Conservation (phyloP, 2,888 invertebrate genomes). For the Stegana nigrithorax region DNA sequence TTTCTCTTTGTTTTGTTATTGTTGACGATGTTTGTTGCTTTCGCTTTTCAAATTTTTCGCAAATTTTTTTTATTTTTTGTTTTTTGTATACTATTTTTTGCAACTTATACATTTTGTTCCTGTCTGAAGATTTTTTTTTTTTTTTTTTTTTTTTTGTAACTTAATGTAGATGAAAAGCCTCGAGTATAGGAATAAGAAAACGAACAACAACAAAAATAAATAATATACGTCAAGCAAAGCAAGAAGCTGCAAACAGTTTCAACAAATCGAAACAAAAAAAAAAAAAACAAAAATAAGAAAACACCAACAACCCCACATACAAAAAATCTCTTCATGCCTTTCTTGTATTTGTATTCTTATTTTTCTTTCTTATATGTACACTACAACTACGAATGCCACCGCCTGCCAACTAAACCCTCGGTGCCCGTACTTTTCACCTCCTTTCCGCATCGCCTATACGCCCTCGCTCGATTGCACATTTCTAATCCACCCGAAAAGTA, state of each 20-base stretch:
- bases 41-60: too few relatives aligned
- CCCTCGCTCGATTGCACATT: slow-evolving; percentile 19
- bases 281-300: too few relatives aligned
- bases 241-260: too few relatives aligned
- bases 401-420: too few relatives aligned
- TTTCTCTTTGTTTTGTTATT: background rate
- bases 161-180: background rate
- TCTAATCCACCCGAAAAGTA: slow-evolving; percentile 49
- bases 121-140: too few relatives aligned
- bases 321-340: background rate
- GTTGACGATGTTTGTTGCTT: background rate
- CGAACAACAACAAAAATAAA: background rate
- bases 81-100: too few relatives aligned
- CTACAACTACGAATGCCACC: slow-evolving; percentile 20
- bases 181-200: background rate
- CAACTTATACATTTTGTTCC: too few relatives aligned
- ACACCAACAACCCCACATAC: background rate
- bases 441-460: background rate
- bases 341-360: background rate
- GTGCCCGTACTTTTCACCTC: slow-evolving; percentile 12
- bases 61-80: too few relatives aligned
- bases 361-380: slow-evolving; percentile 15
- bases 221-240: background rate
- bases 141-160: too few relatives aligned
- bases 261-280: background rate